Conservation (phyloP, 2,113 vertebrate genomes). For the Carassius gibelio region DNA sequence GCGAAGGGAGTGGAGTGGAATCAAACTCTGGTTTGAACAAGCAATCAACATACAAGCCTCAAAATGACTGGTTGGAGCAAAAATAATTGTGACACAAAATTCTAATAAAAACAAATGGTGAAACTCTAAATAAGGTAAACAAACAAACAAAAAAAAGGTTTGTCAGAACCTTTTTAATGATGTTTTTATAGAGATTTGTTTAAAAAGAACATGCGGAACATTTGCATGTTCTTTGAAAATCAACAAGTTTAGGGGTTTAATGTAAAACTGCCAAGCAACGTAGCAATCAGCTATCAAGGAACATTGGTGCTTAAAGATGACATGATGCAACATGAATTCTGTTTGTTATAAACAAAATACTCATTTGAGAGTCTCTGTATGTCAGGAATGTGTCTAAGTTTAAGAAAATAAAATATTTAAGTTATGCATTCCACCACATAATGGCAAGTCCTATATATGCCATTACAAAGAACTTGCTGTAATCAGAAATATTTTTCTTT, state of each 20-base stretch:
- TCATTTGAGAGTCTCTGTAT: background rate
- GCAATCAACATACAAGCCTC: no score
- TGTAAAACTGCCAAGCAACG: background rate
- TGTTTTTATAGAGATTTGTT: background rate
- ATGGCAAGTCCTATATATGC: background rate
- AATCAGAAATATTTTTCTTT: background rate
- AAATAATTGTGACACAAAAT: no score
- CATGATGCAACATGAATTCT: slow-evolving; percentile 9
- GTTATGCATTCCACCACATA: background rate
- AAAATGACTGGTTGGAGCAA: no score
- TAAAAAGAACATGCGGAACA: background rate
- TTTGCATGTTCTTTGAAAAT: background rate
- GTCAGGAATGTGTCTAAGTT: background rate
- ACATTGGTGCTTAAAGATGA: slow-evolving; percentile 5
- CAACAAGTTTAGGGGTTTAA: background rate
- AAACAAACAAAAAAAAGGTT: background rate
- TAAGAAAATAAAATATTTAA: background rate
- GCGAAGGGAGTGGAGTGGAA: no score
- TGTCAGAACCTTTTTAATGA: background rate
- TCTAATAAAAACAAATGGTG: background rate
- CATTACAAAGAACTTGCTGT: background rate
- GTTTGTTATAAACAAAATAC: background rate
- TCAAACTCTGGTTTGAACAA: no score
- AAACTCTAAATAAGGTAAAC: background rate
- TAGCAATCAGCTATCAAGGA: background rate